Percentiles rank a stretch among this genome's conserved stretches.
These are phyloP conservation scores for Oreotrochilus melanogaster DNA, from an alignment of 2,113 vertebrate genomes.

Conservation along the genomic window DNA sequence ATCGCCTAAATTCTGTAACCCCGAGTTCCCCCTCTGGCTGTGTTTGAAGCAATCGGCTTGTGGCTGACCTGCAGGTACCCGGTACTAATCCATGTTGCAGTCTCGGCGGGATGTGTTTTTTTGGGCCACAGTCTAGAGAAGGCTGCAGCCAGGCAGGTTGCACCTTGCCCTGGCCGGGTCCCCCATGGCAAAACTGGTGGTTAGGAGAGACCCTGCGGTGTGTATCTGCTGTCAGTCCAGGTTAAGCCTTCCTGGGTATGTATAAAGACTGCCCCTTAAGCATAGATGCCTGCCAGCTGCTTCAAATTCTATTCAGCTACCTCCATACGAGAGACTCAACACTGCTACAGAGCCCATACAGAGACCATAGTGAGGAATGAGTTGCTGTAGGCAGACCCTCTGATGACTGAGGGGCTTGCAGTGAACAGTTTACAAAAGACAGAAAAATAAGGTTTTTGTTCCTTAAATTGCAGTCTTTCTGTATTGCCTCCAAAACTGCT, in stretches of 20 bases:
- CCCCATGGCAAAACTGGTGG: fast-evolving
- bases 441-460: fast-evolving
- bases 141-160: neutral
- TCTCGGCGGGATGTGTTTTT: neutral
- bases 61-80: fast-evolving
- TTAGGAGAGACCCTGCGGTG: neutral
- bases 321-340: fast-evolving
- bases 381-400: neutral
- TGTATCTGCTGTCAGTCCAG: neutral
- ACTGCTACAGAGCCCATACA: fast-evolving
- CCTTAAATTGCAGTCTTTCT: fast-evolving
- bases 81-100: fast-evolving
- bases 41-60: neutral
- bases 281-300: fast-evolving
- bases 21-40: neutral
- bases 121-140: fast-evolving
- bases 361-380: neutral
- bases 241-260: fast-evolving
- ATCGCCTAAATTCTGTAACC: fast-evolving
- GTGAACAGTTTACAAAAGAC: fast-evolving
- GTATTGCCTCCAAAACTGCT: neutral
- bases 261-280: neutral
- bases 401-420: neutral
- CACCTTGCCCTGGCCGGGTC: fast-evolving
- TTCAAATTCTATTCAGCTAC: neutral